Conservation (phyloP, 2,797 vertebrate species). For the Crenichthys baileyi region DNA sequence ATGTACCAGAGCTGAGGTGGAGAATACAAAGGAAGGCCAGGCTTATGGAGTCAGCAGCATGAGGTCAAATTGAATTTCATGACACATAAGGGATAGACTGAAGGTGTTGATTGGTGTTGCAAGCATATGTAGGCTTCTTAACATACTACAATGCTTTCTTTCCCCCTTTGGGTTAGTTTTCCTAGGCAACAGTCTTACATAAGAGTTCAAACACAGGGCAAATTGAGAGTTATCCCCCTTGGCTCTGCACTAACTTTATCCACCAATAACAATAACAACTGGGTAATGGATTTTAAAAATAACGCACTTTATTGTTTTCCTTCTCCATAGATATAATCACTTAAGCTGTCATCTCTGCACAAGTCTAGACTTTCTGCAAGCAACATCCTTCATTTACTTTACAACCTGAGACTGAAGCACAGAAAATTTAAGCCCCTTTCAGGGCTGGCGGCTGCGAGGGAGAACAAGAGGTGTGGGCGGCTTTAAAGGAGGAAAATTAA, state of each 20-base stretch:
- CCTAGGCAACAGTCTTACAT: constrained; percentile 35
- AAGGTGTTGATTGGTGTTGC: constrained; percentile 43
- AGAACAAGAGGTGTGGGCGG: constrained; percentile 42
- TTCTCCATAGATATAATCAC: constrained; percentile 8
- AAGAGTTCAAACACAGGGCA: constrained; percentile 31
- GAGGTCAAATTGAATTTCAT: constrained; percentile 41
- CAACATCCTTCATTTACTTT: constrained; percentile 10
- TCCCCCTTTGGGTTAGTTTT: constrained; percentile 15
- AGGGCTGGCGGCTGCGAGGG: constrained; percentile 21
- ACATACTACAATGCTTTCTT: background rate
- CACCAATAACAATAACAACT: background rate
- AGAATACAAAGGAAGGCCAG: constrained; percentile 12
- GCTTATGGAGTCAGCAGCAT: constrained; percentile 37
- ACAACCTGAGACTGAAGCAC: constrained; percentile 8
- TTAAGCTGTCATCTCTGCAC: background rate
- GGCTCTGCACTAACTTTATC: constrained; percentile 7
- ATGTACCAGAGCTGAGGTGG: constrained; percentile 8
- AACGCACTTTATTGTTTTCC: background rate
- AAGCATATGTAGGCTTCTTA: constrained; percentile 10
- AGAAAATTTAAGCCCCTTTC: constrained; percentile 24
- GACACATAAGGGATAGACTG: constrained; percentile 11
- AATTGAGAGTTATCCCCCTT: constrained; percentile 8
- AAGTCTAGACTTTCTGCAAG: constrained; percentile 1
- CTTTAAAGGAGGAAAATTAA: constrained; percentile 53
- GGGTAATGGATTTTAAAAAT: background rate